Evolutionary conservation across 2,113 vertebrate genomes (phyloP).

Genomic region (Pardalotus punctatus): DNA sequence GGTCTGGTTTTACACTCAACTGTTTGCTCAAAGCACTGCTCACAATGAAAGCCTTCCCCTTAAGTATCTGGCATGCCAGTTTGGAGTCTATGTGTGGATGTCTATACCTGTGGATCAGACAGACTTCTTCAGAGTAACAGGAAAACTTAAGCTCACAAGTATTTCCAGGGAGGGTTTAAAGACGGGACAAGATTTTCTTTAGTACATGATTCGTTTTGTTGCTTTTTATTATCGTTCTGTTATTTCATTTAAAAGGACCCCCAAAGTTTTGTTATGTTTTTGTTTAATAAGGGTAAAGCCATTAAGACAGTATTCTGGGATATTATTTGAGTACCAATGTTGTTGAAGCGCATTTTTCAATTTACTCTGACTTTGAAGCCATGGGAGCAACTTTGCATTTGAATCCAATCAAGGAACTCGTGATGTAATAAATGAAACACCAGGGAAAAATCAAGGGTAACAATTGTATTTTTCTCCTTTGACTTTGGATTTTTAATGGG

Average conservation of each 20-base stretch:
- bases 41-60: background rate
- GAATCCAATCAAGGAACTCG: conserved; percentile 61
- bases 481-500: conserved; percentile 52
- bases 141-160: background rate
- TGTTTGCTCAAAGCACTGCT: background rate
- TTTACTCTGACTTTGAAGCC: conserved; percentile 62
- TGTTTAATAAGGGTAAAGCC: conserved; percentile 21
- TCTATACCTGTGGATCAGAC: background rate
- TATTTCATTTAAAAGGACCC: conserved; percentile 26
- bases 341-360: conserved; percentile 43
- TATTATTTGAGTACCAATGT: conserved; percentile 47
- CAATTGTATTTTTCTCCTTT: conserved; percentile 58
- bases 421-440: conserved; percentile 63
- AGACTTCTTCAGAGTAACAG: background rate
- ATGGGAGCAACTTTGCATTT: conserved; percentile 60
- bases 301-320: conserved; percentile 11
- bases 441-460: conserved; percentile 58
- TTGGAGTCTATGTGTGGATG: background rate
- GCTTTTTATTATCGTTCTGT: background rate
- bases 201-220: background rate
- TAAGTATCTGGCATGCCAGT: background rate
- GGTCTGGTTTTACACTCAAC: background rate
- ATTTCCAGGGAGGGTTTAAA: background rate
- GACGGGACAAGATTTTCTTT: background rate
- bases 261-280: conserved; percentile 42